Base-by-base conservation (phyloP, 1,140 invertebrate genomes). In the Drosophila pachea region DNA sequence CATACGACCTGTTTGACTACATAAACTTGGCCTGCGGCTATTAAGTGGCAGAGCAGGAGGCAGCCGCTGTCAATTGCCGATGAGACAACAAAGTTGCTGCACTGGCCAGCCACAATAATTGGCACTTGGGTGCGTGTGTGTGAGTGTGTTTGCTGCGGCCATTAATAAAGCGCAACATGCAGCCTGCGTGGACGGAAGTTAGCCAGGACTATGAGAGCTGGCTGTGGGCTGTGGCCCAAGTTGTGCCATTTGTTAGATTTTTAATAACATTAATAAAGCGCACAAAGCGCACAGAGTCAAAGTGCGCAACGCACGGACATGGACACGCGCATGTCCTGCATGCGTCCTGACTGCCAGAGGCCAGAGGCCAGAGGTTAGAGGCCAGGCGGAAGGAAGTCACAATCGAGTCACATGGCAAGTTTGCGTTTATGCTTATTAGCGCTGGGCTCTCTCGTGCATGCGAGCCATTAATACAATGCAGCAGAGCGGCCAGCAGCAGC, bases 221-320 rank as follows among this genome's bases (percentile, higher is more conserved):
- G 49, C 31, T 64, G 65, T 45, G 62, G 70, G 22, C 22, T 22
- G 22, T 22, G 22, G 22, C 22, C 29, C 42, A 50, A 68, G 67
- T 74, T 50, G 59, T 62, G 48, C 54, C 69, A 86, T 84, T 84
- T 84, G 79, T 84, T 84, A 86, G 81, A 79, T 76, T 84, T 83
- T 84, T 84, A 84, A 84, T 76, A 84, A 86, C 79, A 84, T 84
- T 84, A 84, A 84, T 84, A 84, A 84, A 84, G 66, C 79, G 81
- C 76, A 86, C 73, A 76, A 74, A 74, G 79, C 22, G 22, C 54
- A 47, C 29, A 56, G 76, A 84, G 79, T 79, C 79, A 79, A 78
- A 76, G 78, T 65, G 68, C 70, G 62, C 54, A 40, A 42, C 59
- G 42, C 63, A 74, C 69, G 73, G 22, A 58, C 36, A 74, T 54